Conservation (phyloP, 2,797 vertebrate species). For the Betta splendens region DNA sequence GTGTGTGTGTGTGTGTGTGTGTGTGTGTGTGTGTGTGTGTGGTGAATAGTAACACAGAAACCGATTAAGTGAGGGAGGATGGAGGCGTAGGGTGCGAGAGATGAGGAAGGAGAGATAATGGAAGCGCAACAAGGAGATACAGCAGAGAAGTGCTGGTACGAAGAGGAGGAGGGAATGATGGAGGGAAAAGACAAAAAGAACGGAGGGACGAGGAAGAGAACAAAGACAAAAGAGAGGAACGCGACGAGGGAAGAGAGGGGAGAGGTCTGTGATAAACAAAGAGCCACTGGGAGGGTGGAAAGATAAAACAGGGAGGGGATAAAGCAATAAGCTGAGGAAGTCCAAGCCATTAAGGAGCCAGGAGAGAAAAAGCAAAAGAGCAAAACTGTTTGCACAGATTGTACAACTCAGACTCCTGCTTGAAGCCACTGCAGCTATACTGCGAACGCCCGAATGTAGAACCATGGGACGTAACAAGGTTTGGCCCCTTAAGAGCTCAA, state of each 20-base stretch:
- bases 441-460: conserved; percentile 18
- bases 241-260: conserved; percentile 16
- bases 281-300: conserved; percentile 12
- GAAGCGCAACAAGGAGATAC: too few relatives aligned
- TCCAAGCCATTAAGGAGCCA: conserved; percentile 28
- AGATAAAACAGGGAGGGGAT: conserved; percentile 37
- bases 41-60: conserved; percentile 58
- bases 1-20: too few relatives aligned
- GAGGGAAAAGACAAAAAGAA: background rate
- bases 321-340: conserved; percentile 44
- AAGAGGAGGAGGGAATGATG: conserved; percentile 17
- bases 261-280: conserved; percentile 20
- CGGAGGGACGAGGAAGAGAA: conserved; percentile 7
- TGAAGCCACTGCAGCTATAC: conserved; percentile 30
- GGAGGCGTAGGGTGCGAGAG: conserved; percentile 33
- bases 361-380: conserved; percentile 28
- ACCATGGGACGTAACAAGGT: conserved; percentile 17
- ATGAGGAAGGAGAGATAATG: conserved; percentile 50
- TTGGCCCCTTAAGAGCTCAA: conserved; percentile 9
- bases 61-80: conserved; percentile 56
- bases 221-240: conserved; percentile 13
- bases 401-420: conserved; percentile 26
- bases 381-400: conserved; percentile 34
- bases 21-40: conserved; percentile 16
- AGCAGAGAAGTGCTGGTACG: too few relatives aligned